Evolutionary conservation across 2,797 vertebrate genomes (phyloP).

Genomic region (Florisuga fusca): DNA sequence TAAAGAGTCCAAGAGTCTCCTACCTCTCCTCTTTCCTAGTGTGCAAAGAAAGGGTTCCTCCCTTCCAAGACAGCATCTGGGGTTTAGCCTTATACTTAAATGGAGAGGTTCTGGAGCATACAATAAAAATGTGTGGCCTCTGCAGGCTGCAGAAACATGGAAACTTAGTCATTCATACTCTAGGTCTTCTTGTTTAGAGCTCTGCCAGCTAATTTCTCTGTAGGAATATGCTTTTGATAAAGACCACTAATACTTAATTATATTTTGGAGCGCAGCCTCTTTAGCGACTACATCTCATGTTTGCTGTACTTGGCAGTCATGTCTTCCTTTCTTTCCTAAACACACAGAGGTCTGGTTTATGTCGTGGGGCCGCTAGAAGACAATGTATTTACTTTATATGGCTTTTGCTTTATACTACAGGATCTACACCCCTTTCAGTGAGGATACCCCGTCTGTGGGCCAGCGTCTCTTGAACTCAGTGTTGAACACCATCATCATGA

Average conservation of each 20-base stretch:
- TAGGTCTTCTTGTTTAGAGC: not conserved
- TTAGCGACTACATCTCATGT: not conserved
- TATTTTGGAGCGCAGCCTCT: not conserved
- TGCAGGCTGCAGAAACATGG: not conserved
- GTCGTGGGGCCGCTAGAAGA: not conserved
- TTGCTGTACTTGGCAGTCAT: constrained; percentile 14
- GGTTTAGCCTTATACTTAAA: not conserved
- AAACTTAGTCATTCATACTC: not conserved
- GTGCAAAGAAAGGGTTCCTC: not conserved
- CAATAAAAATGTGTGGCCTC: not conserved
- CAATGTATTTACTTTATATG: not conserved
- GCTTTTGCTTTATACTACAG: constrained; percentile 71
- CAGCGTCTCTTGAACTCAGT: constrained; percentile 92
- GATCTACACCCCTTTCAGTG: constrained; percentile 95
- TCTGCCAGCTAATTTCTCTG: not conserved
- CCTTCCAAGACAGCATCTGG: not conserved
- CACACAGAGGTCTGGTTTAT: not conserved
- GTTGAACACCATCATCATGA: constrained; percentile 95
- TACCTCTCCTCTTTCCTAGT: not conserved
- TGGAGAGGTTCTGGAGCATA: not conserved
- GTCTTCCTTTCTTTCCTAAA: constrained; percentile 19
- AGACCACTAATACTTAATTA: constrained; percentile 13
- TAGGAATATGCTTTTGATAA: not conserved
- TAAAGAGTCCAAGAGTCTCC: not conserved
- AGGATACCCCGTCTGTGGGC: constrained; percentile 89